Evolutionary conservation across 2,888 invertebrate genomes (phyloP).

Genomic region (Malacosoma neustria): DNA sequence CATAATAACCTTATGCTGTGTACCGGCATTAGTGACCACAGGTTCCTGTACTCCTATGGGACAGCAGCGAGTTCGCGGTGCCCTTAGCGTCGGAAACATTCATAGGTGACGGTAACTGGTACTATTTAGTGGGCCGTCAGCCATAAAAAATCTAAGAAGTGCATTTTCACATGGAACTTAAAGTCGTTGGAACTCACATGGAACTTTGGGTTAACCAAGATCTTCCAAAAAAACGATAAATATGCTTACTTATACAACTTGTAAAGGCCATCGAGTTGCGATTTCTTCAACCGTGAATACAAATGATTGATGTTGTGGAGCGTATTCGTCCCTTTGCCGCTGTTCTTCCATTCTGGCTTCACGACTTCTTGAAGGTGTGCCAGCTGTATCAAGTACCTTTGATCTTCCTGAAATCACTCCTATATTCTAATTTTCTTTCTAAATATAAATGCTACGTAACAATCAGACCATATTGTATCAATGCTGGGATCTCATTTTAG

Average conservation of each 20-base stretch:
- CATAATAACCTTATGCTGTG: too few species aligned
- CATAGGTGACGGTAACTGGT: too few species aligned
- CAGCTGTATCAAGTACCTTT: conserved; percentile 85
- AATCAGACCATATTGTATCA: background rate
- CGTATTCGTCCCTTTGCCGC: conserved; percentile 84
- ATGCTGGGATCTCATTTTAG: background rate
- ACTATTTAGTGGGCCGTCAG: too few species aligned
- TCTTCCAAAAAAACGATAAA: too few species aligned
- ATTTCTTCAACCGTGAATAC: conserved; percentile 83
- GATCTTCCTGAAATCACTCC: conserved; percentile 83
- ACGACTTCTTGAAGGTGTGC: conserved; percentile 83
- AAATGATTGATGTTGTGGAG: conserved; percentile 82
- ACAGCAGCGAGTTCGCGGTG: too few species aligned
- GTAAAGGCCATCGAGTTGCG: conserved; percentile 84
- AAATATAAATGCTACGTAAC: background rate
- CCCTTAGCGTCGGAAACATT: too few species aligned
- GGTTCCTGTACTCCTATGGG: too few species aligned
- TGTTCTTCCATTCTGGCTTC: conserved; percentile 89
- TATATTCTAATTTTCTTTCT: background rate
- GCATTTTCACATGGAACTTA: too few species aligned
- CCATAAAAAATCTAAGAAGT: too few species aligned
- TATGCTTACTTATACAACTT: conserved; percentile 83
- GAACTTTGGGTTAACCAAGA: too few species aligned
- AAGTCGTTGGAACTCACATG: too few species aligned
- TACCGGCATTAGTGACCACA: too few species aligned